Base-by-base conservation (phyloP, 1,140 invertebrate species). In the Hylyphantes graminicola region DNA sequence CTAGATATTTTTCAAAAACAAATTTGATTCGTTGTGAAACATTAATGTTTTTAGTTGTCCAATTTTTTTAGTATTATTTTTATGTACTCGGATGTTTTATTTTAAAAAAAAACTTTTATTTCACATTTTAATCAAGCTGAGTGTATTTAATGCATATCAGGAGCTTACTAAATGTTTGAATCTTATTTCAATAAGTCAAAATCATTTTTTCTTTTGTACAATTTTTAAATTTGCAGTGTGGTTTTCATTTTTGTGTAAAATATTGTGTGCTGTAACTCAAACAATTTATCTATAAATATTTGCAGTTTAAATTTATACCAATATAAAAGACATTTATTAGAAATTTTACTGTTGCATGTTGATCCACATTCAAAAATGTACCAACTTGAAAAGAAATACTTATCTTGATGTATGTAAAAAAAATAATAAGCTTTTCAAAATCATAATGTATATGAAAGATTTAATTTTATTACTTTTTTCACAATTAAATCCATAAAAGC, bases 171-270 rank as follows among this genome's bases (percentile, higher is more conserved):
- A 35, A 35, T 35, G 35, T 35, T 5, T 35, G 35, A 35, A 35
- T 35, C 35, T 35, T 5, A 35, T 35, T 35, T 35, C 35, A 35
- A 35, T 35, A 35, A 35, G 35, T 53, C 17, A 74, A 74, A 21
- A 51, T 21, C 55, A 57, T 48, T 9, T 55, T 17, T 61, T 61
- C 57, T 57, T 57, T 57, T 55, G 51, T 53, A 74, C 72, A 74
- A 59, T 74, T 74, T 74, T 74, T 53, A 57, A 74, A 57, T 57
- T 21, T 13, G 13, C 12, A 59, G 53, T 35, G 53, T 57, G 57
- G 57, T 74, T 54, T 55, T 74, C 11, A 19, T 59, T 11, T n/a
- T 9, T 55, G 3, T 57, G 17, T 72, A 17, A 72, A 21, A 21
- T 13, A 35, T 3, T 10, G n/a, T n/a, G 10, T 0, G 35, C 15